Evolutionary conservation across 2,113 vertebrate species (phyloP).

Genomic region (Erythrolamprus reginae): DNA sequence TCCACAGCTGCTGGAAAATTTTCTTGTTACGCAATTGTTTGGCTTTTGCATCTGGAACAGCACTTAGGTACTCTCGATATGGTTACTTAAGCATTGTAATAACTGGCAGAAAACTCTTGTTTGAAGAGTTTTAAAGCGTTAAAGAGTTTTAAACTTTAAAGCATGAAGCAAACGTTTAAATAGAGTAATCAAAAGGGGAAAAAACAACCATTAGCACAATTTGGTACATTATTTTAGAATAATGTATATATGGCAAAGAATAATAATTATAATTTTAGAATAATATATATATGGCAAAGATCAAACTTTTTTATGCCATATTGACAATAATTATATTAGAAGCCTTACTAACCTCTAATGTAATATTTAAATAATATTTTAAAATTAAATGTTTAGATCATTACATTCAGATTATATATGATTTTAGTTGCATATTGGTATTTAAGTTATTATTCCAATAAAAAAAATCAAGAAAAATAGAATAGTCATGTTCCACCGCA

Average conservation of each 20-base stretch:
- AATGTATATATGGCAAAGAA: neutral
- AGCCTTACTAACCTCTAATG: no score
- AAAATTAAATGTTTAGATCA: neutral
- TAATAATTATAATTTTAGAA: neutral
- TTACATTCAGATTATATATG: neutral
- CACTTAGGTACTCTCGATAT: neutral
- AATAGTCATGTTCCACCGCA: neutral
- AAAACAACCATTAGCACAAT: neutral
- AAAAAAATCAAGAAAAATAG: neutral
- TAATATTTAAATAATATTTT: neutral
- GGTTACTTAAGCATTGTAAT: conserved; percentile 8
- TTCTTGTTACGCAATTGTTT: conserved; percentile 10
- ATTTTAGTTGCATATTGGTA: neutral
- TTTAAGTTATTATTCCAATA: neutral
- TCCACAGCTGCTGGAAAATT: conserved; percentile 23
- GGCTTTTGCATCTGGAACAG: conserved; percentile 12
- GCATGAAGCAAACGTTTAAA: neutral
- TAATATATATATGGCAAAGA: neutral
- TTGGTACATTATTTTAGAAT: neutral
- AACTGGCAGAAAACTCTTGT: neutral
- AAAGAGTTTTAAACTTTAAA: no score
- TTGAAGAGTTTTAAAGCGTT: no score
- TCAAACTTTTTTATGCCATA: neutral
- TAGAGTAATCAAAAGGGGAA: neutral
- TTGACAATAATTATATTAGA: neutral